Percentiles rank a stretch among this genome's conserved stretches.
These are phyloP conservation scores for Monopis laevigella DNA, from an alignment of 2,888 invertebrate species.

Conservation along the genomic window DNA sequence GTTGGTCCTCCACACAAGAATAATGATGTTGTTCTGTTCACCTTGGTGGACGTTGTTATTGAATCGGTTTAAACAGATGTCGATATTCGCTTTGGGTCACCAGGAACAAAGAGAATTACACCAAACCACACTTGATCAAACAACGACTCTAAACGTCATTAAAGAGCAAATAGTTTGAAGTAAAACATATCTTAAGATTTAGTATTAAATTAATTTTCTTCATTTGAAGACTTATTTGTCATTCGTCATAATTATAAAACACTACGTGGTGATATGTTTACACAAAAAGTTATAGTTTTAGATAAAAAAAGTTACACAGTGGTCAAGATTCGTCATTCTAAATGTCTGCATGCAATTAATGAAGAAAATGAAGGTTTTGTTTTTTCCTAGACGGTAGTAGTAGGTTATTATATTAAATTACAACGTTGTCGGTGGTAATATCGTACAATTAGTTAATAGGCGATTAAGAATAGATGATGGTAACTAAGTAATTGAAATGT, in stretches of 20 bases:
- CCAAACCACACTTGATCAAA: neutral
- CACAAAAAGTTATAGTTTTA: slow-evolving; percentile 37
- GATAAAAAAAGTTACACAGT: slow-evolving; percentile 43
- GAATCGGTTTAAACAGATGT: slow-evolving; percentile 3
- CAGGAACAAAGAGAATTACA: slow-evolving; percentile 2
- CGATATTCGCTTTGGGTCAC: neutral
- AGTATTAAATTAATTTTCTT: slow-evolving; percentile 1
- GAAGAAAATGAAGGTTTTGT: slow-evolving; percentile 54
- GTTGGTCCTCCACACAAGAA: too few species aligned
- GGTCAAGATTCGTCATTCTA: slow-evolving; percentile 46
- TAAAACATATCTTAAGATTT: neutral
- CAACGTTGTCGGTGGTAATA: too few species aligned
- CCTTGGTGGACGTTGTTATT: neutral
- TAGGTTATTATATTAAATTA: too few species aligned
- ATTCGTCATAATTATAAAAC: too few species aligned
- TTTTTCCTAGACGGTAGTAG: too few species aligned
- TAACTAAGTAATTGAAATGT: too few species aligned
- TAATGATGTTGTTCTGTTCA: too few species aligned
- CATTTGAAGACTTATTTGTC: neutral
- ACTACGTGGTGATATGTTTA: slow-evolving; percentile 37
- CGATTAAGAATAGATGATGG: too few species aligned
- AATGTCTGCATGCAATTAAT: slow-evolving; percentile 44
- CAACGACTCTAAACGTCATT: slow-evolving; percentile 3
- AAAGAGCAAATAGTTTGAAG: neutral
- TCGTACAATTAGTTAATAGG: too few species aligned